Base-by-base conservation (phyloP, 2,113 vertebrate species). In the Oncorhynchus nerka region DNA sequence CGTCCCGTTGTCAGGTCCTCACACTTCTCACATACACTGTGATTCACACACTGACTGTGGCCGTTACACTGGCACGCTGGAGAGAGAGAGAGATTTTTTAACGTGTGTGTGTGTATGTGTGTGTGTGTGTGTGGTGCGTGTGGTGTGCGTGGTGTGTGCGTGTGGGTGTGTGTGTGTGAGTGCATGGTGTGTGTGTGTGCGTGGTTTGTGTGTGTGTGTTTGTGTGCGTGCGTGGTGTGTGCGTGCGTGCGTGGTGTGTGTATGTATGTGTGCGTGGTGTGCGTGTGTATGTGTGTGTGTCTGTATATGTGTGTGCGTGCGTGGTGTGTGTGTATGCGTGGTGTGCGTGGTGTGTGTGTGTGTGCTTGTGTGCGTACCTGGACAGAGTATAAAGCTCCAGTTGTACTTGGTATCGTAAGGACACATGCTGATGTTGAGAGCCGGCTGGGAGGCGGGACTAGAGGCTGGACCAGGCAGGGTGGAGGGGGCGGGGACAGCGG, bases 311-410 rank as follows among this genome's bases (percentile, higher is more conserved):
- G 6, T 34, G 32, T 6, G 32, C 6, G 32, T 34, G 28, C 3
- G 28, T 3, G 28, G 28, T 1, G 6, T 34, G 34, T 34, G 34
- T 34, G 34, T 34, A 1, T 5, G 34, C 7, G 6, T 39, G 34
- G 34, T 39, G 7, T 6, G 6, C 7, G 6, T 8, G 34, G 19
- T 1, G 5, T 1, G 61, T 11, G 55, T 5, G 12, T 8, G 13
- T 6, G 13, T 12, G 3, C 7, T 2, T n/a, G 28, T 4, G 1
- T 45, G 15, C 64, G 11, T 84, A 99, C 98, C 97, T 90, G 98
- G 97, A 80, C 97, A 99, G 70, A 96, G 95, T 80, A 99, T 97
- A 48, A 99, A 99, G 79, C 97, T 97, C 98, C 98, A 99, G 83
- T 97, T 98, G 70, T 95, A 98, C 57, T 34, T 93, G 88, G 82